Conservation (phyloP, 1,140 invertebrate genomes). For the Camponotus floridanus region DNA sequence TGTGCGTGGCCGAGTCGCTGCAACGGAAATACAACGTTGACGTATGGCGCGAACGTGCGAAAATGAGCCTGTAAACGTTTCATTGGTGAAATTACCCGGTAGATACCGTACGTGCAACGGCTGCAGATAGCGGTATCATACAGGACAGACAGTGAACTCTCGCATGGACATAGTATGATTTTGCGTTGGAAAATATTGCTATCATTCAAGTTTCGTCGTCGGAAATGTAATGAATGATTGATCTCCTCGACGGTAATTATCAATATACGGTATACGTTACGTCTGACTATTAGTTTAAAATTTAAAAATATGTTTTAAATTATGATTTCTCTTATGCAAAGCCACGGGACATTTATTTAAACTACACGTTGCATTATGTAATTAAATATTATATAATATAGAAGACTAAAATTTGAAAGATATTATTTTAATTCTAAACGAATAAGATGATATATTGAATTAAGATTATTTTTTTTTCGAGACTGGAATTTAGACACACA, state of each 20-base stretch:
- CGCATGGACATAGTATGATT: background rate
- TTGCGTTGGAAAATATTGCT: slow-evolving; percentile 14
- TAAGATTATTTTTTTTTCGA: too few relatives aligned
- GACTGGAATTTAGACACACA: background rate
- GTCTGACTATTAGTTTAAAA: background rate
- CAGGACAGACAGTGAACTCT: background rate
- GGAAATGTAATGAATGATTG: background rate
- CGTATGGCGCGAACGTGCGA: slow-evolving; percentile 34
- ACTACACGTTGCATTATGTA: background rate
- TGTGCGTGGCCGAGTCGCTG: slow-evolving; percentile 31
- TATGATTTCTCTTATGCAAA: background rate
- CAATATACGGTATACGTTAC: background rate
- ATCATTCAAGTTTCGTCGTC: background rate
- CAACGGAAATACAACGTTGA: slow-evolving; percentile 69
- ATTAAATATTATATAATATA: background rate
- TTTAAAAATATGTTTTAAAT: background rate
- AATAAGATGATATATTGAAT: too few relatives aligned
- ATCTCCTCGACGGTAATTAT: background rate
- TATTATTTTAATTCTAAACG: too few relatives aligned
- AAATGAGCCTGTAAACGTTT: slow-evolving; percentile 27
- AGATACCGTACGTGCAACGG: slow-evolving; percentile 52
- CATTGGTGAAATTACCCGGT: slow-evolving; percentile 20
- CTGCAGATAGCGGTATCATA: slow-evolving; percentile 51
- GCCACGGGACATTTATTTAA: background rate
- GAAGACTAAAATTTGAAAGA: slow-evolving; percentile 3